A percentile compares a stretch with the other conserved stretches of the same genome.
These are phyloP conservation scores for Empis stercorea DNA, from an alignment of 2,888 invertebrate species.

Conservation along the genomic window DNA sequence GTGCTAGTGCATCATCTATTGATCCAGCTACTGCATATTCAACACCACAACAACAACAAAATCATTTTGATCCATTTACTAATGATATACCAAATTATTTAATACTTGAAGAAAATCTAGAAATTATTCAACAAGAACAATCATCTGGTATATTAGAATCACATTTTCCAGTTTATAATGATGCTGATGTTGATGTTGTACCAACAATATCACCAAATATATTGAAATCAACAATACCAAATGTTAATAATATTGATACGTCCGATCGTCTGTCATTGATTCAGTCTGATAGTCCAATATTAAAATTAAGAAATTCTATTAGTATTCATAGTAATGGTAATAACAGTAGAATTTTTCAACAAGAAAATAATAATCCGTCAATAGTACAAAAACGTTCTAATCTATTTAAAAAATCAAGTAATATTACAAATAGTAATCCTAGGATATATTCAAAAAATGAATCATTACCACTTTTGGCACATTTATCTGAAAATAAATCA, in stretches of 20 bases:
- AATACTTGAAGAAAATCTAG: slow-evolving; percentile 6
- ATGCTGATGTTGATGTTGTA: slow-evolving; percentile 4
- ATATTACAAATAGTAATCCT: slow-evolving; percentile 21
- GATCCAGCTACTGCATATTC: slow-evolving; percentile 9
- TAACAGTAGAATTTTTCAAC: no score
- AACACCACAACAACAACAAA: slow-evolving; percentile 13
- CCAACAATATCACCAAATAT: not conserved
- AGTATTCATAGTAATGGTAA: not conserved
- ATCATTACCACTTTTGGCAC: slow-evolving; percentile 43
- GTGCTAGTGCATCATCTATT: slow-evolving; percentile 30
- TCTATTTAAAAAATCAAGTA: not conserved
- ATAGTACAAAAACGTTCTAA: slow-evolving; percentile 17
- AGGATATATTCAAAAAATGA: slow-evolving; percentile 36
- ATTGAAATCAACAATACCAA: not conserved
- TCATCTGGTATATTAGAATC: slow-evolving; percentile 35
- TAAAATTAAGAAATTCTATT: not conserved
- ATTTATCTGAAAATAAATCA: slow-evolving; percentile 29
- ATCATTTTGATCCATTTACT: not conserved
- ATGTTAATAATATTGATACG: slow-evolving; percentile 9
- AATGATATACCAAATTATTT: slow-evolving; percentile 8
- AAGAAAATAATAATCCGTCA: not conserved
- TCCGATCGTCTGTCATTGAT: slow-evolving; percentile 18
- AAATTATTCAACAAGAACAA: slow-evolving; percentile 2
- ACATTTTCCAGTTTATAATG: slow-evolving; percentile 31
- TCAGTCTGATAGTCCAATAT: slow-evolving; percentile 10